phyloP scores from a whole-genome alignment of 2,113 vertebrate species.

The Oncorhynchus kisutch region DNA sequence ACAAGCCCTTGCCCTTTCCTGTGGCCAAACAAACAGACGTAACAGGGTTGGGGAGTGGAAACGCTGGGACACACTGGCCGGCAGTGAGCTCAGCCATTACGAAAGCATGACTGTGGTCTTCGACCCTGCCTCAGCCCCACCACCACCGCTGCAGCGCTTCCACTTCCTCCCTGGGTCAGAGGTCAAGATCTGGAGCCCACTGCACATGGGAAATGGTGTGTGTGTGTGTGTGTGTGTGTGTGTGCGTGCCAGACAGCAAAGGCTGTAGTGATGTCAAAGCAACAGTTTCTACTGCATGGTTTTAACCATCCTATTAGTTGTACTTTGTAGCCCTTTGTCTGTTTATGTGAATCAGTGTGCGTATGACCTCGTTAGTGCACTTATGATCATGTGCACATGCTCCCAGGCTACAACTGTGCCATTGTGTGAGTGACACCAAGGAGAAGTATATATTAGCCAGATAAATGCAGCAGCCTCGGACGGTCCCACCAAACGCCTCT shows the following conservation, averaged over 20 bases:
- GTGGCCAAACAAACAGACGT: slow-evolving; percentile 71
- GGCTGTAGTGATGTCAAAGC: not conserved
- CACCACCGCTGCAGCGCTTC: slow-evolving; percentile 31
- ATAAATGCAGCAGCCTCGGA: not conserved
- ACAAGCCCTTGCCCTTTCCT: slow-evolving; percentile 71
- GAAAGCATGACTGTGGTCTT: slow-evolving; percentile 54
- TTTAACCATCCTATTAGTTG: too few species aligned
- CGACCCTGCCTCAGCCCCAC: slow-evolving; percentile 17
- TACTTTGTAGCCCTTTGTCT: not conserved
- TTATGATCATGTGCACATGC: not conserved
- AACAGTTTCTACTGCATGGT: not conserved
- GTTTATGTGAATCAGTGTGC: not conserved
- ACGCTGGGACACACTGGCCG: slow-evolving; percentile 19
- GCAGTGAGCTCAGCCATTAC: slow-evolving; percentile 41
- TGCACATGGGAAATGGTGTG: slow-evolving; percentile 32
- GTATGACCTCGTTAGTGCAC: not conserved
- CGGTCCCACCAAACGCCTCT: not conserved
- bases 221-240: not conserved
- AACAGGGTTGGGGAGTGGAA: slow-evolving; percentile 46
- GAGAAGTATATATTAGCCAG: not conserved
- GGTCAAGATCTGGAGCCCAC: slow-evolving; percentile 41
- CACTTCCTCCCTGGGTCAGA: slow-evolving; percentile 46
- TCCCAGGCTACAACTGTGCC: not conserved
- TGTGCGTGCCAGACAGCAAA: not conserved
- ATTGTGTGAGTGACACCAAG: not conserved